phyloP scores from a whole-genome alignment of 2,888 invertebrate genomes.

The Elysia crispata region DNA sequence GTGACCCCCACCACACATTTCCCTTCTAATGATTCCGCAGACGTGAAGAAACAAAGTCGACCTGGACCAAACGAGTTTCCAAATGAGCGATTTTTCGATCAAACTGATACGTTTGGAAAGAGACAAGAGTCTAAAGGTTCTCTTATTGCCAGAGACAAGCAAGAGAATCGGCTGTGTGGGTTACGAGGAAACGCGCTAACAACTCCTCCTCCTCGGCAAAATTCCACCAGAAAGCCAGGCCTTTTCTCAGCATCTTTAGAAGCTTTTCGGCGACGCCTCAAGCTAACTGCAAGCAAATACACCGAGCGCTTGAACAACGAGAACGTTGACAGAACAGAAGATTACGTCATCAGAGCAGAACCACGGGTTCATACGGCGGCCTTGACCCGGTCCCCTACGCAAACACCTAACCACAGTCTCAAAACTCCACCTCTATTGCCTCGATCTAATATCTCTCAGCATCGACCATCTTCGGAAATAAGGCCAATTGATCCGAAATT shows the following conservation, averaged over 20 bases:
- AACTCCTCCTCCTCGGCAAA: conserved; percentile 5
- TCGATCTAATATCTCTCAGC: no score
- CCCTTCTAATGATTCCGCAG: background rate
- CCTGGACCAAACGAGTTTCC: background rate
- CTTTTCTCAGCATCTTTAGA: background rate
- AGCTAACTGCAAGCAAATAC: background rate
- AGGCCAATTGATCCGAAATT: no score
- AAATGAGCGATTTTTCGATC: no score
- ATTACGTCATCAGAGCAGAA: background rate
- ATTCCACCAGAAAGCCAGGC: background rate
- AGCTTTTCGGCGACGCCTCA: background rate
- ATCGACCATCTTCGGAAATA: no score
- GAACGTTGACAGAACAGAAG: background rate
- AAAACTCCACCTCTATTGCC: no score
- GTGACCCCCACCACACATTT: background rate
- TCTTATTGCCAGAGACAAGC: background rate
- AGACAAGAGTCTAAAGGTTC: no score
- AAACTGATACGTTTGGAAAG: no score
- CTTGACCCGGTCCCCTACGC: no score
- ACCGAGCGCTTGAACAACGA: background rate
- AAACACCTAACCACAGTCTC: no score
- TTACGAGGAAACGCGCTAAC: background rate
- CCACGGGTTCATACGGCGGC: no score
- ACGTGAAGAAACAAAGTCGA: background rate
- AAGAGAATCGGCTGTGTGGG: background rate